Evolutionary conservation across 2,797 vertebrate genomes (phyloP).

Genomic region (Hemibagrus guttatus): DNA sequence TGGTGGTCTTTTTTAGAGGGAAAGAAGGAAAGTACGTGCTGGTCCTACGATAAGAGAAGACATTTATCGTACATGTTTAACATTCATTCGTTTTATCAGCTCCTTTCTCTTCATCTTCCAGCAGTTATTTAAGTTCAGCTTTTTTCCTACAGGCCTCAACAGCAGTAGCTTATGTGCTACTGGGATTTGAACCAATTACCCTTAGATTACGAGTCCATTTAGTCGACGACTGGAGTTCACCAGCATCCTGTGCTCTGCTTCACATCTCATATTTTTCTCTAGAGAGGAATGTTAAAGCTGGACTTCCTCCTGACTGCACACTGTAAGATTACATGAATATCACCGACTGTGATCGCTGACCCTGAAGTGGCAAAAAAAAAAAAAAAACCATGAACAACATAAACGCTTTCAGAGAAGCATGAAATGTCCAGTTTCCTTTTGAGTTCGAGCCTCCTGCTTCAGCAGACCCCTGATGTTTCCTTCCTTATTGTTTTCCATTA

Average conservation of each 20-base stretch:
- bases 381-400: background rate
- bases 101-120: background rate
- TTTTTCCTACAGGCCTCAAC: background rate
- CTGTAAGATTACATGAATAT: conserved; percentile 13
- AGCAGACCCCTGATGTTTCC: background rate
- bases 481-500: conserved; percentile 4
- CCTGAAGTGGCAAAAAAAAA: conserved; percentile 14
- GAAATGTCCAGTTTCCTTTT: background rate
- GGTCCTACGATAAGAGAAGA: background rate
- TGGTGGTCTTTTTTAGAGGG: background rate
- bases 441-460: background rate
- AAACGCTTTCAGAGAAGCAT: conserved; percentile 4
- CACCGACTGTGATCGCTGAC: background rate
- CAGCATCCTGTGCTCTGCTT: background rate
- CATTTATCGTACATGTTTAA: background rate
- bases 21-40: background rate
- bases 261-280: background rate
- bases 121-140: background rate
- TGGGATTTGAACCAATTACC: conserved; percentile 38
- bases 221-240: conserved; percentile 19
- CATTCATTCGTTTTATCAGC: background rate
- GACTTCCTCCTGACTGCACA: background rate
- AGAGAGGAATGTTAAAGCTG: conserved; percentile 23
- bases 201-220: conserved; percentile 24
- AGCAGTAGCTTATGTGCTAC: background rate